Evolutionary conservation across 1,140 invertebrate species (phyloP), one percentile per base, ranked within the genome.

Genomic region (Leptopilina clavipes): DNA sequence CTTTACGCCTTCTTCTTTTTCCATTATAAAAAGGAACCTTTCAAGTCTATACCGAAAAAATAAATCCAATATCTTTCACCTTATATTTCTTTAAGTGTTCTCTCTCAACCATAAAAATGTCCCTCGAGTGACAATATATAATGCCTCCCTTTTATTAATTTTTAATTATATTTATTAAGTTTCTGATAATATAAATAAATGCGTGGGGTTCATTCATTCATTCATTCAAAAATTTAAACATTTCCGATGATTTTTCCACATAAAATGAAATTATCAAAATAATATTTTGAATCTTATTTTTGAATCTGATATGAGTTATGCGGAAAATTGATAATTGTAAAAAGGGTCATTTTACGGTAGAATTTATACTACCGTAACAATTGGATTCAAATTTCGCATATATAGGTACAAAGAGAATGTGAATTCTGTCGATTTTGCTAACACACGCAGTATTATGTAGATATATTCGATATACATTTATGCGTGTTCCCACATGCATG

Each of bases 401-500:
- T 40, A 40, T 40, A 40, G 2, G 9, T 40, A 40, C 37, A 31
- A 31, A 65, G 45, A 19, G 54, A 22, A 56, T 56, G 56, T 37
- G 59, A 37, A 65, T 65, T 31, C 9, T 31, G 59, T 25, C 22
- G 11, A 65, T 65, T 65, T 19, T 22, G 22, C 19, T 59, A n/a
- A 22, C 56, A 56, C 11, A 65, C 56, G 56, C 56, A 65, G 10
- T 52, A 52, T 52, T n/a, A n/a, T 65, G 25, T 31, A 31, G 25
- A 19, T 9, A 19, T 22, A 25, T 59, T 31, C 37, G 37, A n/a
- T 65, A 65, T 37, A 31, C 59, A 65, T 65, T 65, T 65, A 65
- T 65, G 59, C 59, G 59, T 65, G 48, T 52, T 52, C 48, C n/a
- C 48, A 52, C 48, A 52, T 52, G 25, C 22, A 65, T n/a, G 59